Evolutionary conservation across 2,888 invertebrate species (phyloP), one percentile per base, ranked within the genome.

Genomic region (Cryptocheilus praepositus): DNA sequence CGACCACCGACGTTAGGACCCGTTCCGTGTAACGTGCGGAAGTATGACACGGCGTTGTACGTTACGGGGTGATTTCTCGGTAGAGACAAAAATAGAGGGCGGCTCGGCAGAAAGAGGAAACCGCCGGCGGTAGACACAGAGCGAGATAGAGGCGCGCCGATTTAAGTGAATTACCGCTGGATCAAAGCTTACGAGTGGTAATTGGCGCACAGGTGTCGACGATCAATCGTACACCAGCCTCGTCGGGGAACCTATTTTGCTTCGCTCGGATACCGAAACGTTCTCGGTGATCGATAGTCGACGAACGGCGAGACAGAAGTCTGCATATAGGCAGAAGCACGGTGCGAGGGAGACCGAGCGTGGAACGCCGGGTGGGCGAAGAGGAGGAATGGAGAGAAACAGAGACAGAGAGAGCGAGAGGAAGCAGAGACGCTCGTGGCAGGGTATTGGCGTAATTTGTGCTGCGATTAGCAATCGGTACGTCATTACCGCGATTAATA

Each of bases 111-210:
- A 18, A 51, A 21, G 36, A 36, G 36, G 36, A 36, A 36, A 36
- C 36, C 36, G 36, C 36, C 7, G 8, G 36, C 8, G 36, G 5
- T n/a, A 51, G 55, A 60, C 13, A 45, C 43, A 21, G 44, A 45
- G 70, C 44, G 52, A 36, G 45, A 64, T 67, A 61, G 70, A 66
- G 53, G 69, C 63, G 59, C 61, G 56, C 61, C 60, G 81, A 82
- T 83, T 85, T 84, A 83, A 81, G 74, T 80, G 81, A 84, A 85
- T 85, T 84, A 85, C 80, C 82, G 76, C 60, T 70, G 75, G 82
- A 83, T 82, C 80, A 80, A 82, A 81, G 83, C 77, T 80, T 77
- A 62, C 78, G 77, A 77, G 70, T 77, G 61, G 71, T 79, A 79
- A 79, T 79, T 79, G 78, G 78, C 70, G 77, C 83, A 73, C 81